These are phyloP conservation scores for Vidua chalybeata DNA, from an alignment of 2,113 vertebrate genomes.

Conservation along the genomic window DNA sequence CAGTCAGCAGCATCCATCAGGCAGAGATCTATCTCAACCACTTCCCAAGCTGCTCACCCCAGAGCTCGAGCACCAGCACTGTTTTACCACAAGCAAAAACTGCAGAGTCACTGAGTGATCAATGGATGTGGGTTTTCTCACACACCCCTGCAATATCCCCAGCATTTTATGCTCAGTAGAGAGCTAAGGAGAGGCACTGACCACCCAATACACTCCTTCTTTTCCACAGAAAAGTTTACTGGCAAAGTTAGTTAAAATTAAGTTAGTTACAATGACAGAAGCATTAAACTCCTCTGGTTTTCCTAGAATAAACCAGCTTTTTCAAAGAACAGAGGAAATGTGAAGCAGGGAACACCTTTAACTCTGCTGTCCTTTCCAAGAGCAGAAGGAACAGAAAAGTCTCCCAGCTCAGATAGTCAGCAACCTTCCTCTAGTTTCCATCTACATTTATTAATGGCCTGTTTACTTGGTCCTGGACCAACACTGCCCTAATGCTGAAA, in stretches of 20 bases:
- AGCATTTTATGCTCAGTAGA: fast-evolving
- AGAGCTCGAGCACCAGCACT: not conserved
- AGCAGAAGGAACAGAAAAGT: conserved; percentile 4
- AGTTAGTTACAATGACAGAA: not conserved
- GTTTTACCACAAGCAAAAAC: not conserved
- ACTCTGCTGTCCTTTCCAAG: not conserved
- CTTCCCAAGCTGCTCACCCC: not conserved
- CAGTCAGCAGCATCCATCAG: not conserved
- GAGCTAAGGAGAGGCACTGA: not conserved
- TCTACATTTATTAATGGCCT: conserved; percentile 38
- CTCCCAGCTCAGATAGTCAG: not conserved
- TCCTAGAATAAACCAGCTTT: not conserved
- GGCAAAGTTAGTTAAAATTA: not conserved
- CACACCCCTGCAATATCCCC: not conserved
- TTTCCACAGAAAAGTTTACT: not conserved
- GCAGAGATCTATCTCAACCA: not conserved
- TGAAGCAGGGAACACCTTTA: not conserved
- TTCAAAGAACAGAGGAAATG: not conserved
- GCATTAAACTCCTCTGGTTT: not conserved
- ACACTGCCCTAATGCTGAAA: not conserved
- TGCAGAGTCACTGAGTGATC: not conserved
- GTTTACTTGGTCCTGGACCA: conserved; percentile 45
- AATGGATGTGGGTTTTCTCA: not conserved
- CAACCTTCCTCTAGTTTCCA: conserved; percentile 28
- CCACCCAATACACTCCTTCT: not conserved